phyloP scores from a whole-genome alignment of 2,888 invertebrate species.

The Dicranocentrus wangi region DNA sequence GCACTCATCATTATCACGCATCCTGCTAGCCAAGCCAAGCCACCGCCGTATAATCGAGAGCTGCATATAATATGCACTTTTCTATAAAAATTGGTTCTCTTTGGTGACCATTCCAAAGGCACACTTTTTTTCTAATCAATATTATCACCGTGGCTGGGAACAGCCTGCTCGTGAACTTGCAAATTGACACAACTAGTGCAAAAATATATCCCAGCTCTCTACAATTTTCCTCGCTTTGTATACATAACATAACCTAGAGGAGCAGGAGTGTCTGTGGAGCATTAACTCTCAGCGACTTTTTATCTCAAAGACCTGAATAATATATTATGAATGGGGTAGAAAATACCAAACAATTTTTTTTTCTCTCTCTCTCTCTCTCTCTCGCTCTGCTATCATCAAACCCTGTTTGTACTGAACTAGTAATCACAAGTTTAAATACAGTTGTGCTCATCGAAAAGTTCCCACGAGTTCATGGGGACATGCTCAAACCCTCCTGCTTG shows the following conservation, averaged over 20 bases:
- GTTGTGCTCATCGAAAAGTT: conserved; percentile 51
- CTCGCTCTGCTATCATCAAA: not conserved
- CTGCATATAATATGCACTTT: too few relatives aligned
- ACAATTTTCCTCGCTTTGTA: not conserved
- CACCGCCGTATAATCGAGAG: too few relatives aligned
- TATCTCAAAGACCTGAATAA: conserved; percentile 63
- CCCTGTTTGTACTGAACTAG: conserved; percentile 28
- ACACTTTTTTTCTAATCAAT: too few relatives aligned
- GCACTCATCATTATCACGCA: conserved; percentile 8
- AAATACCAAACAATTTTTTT: conserved; percentile 4
- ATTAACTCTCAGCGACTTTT: conserved; percentile 24
- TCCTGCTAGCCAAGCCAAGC: not conserved
- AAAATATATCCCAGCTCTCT: conserved; percentile 1
- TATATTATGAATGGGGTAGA: conserved; percentile 39
- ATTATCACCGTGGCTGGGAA: not conserved
- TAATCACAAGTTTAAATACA: conserved; percentile 49
- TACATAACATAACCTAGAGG: not conserved
- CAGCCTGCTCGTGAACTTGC: conserved; percentile 53
- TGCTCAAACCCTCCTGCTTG: conserved; percentile 22
- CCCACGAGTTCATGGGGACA: conserved; percentile 67
- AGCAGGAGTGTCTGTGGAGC: not conserved
- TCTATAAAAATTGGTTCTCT: too few relatives aligned
- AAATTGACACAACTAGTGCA: not conserved
- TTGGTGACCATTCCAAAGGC: too few relatives aligned
- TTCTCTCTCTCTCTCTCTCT: too few relatives aligned